Evolutionary conservation across 2,113 vertebrate species (phyloP).

Genomic region (Thunnus maccoyii): DNA sequence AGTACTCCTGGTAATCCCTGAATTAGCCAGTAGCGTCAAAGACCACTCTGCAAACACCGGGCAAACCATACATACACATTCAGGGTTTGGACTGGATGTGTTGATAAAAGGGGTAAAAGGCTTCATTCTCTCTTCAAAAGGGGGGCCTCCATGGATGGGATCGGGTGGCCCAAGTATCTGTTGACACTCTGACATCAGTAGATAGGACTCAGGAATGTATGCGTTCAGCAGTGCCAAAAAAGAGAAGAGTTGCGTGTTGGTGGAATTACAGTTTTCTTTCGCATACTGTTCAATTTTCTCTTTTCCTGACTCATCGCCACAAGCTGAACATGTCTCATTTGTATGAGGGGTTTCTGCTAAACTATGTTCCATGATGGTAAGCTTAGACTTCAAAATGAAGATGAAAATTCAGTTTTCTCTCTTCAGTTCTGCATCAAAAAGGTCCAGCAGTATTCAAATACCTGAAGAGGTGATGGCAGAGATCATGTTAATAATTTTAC

Average conservation of each 20-base stretch:
- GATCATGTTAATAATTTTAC: background rate
- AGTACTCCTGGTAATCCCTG: conserved; percentile 5
- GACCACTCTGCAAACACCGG: background rate
- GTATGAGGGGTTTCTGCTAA: background rate
- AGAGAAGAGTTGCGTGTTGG: conserved; percentile 53
- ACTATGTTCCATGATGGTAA: background rate
- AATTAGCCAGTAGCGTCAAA: background rate
- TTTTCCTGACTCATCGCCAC: background rate
- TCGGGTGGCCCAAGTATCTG: conserved; percentile 56
- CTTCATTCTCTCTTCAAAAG: conserved; percentile 56
- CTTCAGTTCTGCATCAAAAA: background rate
- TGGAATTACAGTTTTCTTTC: rapidly evolving
- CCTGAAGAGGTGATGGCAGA: conserved; percentile 17
- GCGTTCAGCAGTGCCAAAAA: conserved; percentile 58
- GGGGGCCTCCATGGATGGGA: conserved; percentile 42
- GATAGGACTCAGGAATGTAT: conserved; percentile 52
- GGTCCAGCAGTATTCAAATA: background rate
- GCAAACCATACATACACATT: background rate
- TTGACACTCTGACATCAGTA: conserved; percentile 52
- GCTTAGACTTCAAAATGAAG: background rate
- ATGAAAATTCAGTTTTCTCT: background rate
- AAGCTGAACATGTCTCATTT: background rate
- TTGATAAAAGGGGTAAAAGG: conserved; percentile 33
- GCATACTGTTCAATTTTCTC: background rate
- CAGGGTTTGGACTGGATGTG: background rate